A percentile compares a stretch with the other conserved stretches of the same genome.
Conservation (phyloP, 2,888 invertebrate genomes). For the Diarsia rubi region DNA sequence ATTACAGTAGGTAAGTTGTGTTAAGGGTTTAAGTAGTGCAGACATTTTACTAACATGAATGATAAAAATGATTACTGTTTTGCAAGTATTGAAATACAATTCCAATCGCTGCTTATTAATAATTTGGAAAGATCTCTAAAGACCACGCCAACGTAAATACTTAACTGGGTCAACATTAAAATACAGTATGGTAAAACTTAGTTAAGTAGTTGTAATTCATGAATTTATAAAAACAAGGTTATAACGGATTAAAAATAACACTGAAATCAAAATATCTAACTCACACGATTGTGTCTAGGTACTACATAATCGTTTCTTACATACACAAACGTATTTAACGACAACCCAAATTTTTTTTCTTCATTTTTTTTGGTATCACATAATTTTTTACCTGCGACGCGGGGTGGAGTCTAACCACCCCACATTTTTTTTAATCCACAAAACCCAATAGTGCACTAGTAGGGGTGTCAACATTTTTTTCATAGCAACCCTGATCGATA, state of each 20-base stretch:
- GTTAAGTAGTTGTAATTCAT: neutral
- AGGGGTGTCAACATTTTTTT: conserved; percentile 88
- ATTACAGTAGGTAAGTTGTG: no score
- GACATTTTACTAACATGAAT: neutral
- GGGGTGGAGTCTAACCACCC: conserved; percentile 86
- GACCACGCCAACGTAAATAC: neutral
- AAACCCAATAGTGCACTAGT: conserved; percentile 82
- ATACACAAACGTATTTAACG: conserved; percentile 58
- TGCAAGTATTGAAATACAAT: neutral
- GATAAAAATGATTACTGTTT: neutral
- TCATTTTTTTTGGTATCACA: conserved; percentile 72
- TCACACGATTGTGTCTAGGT: neutral
- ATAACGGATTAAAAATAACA: neutral
- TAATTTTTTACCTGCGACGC: conserved; percentile 82
- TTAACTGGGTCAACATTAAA: neutral
- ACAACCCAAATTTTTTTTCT: conserved; percentile 67
- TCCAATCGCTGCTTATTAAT: neutral
- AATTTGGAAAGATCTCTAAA: neutral
- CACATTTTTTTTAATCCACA: conserved; percentile 81
- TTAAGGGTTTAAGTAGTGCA: neutral
- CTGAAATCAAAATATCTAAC: neutral
- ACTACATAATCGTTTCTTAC: neutral
- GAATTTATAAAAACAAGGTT: neutral
- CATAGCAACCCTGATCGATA: conserved; percentile 82
- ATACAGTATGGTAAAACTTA: neutral